Evolutionary conservation across 2,888 invertebrate species (phyloP).

Genomic region (Catocala fraxini): DNA sequence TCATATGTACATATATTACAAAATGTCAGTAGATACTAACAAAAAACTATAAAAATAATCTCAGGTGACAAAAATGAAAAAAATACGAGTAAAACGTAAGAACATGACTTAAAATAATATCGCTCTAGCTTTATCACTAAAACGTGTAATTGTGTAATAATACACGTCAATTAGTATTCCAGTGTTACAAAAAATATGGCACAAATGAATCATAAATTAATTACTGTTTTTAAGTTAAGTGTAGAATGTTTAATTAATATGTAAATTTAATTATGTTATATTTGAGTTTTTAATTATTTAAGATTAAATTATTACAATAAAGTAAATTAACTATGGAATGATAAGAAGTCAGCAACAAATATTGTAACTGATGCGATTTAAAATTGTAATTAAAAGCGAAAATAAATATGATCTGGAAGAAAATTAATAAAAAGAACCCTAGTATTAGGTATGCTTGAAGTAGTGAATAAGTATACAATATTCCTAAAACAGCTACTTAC

Average conservation of each 20-base stretch:
- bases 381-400: constrained; percentile 15
- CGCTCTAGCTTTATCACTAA: neutral
- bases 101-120: constrained; percentile 5
- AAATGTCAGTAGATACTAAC: constrained; percentile 30
- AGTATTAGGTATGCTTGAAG: constrained; percentile 32
- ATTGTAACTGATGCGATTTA: neutral
- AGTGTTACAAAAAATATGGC: constrained; percentile 11
- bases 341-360: neutral
- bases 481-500: constrained; percentile 51
- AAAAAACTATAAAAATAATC: constrained; percentile 33
- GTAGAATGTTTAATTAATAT: too few species aligned
- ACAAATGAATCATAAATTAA: constrained; percentile 8
- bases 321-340: constrained; percentile 4
- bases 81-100: neutral
- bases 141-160: neutral
- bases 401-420: constrained; percentile 23
- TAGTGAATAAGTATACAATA: constrained; percentile 42
- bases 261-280: too few species aligned
- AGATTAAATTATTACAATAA: neutral
- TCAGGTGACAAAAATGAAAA: constrained; percentile 12
- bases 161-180: constrained; percentile 11
- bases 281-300: too few species aligned
- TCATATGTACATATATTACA: constrained; percentile 82
- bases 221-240: neutral
- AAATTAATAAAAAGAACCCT: constrained; percentile 22